Evolutionary conservation across 2,888 invertebrate genomes (phyloP).

Genomic region (Leptopterna dolabrata): DNA sequence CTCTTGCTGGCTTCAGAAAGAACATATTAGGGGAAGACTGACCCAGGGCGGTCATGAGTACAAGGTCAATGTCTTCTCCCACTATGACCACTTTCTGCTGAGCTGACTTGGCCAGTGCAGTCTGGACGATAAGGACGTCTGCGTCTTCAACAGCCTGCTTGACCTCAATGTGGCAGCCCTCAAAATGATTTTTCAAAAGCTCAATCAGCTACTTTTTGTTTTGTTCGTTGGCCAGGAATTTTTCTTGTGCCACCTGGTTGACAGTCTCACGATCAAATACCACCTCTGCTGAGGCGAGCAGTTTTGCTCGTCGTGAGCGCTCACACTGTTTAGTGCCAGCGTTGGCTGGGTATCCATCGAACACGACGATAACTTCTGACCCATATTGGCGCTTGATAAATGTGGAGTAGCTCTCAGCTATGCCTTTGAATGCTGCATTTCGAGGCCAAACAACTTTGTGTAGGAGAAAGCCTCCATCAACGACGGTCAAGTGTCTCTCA

Average conservation of each 20-base stretch:
- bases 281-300: not conserved
- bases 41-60: not conserved
- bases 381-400: not conserved
- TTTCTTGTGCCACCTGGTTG: constrained; percentile 2
- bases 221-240: not conserved
- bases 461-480: not conserved
- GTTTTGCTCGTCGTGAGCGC: no score
- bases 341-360: not conserved
- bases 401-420: not conserved
- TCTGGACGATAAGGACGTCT: not conserved
- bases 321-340: no score
- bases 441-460: not conserved
- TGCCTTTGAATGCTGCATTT: not conserved
- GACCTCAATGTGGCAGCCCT: not conserved
- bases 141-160: not conserved
- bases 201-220: not conserved
- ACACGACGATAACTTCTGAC: not conserved
- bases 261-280: not conserved
- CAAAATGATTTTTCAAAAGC: no score
- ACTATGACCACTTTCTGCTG: not conserved
- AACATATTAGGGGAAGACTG: not conserved
- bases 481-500: not conserved
- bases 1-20: not conserved
- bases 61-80: not conserved
- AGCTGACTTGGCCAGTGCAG: not conserved